A percentile compares a stretch with the other conserved stretches of the same genome.
Conservation (phyloP, 30 jellyfish, hydroid and myxozoan species). For the Aurelia coerulea region DNA sequence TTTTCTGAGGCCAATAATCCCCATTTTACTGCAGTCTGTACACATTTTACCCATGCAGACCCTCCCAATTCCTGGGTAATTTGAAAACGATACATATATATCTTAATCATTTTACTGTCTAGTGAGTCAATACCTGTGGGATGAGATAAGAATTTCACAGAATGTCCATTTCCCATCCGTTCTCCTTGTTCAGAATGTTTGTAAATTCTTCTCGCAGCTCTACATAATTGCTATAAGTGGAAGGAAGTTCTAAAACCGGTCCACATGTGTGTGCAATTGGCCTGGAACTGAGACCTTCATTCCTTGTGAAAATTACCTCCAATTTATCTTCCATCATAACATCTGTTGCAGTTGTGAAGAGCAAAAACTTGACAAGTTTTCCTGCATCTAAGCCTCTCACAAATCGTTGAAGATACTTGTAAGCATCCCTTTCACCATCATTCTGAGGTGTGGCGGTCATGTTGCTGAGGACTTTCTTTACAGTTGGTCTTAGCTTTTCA, state of each 20-base stretch:
- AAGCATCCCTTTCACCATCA: conserved; percentile 2
- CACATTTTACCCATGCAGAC: too few relatives aligned
- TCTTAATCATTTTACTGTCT: background rate
- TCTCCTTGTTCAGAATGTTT: conserved; percentile 31
- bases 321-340: conserved; percentile 8
- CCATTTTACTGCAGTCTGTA: too few relatives aligned
- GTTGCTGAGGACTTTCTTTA: conserved; percentile 27
- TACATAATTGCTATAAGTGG: conserved; percentile 5
- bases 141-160: background rate
- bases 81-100: background rate
- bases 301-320: background rate
- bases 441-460: conserved; percentile 34
- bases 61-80: too few relatives aligned
- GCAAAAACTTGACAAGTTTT: conserved; percentile 10
- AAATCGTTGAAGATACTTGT: conserved; percentile 3
- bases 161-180: conserved; percentile 37
- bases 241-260: conserved; percentile 31
- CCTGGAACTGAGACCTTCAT: conserved; percentile 9
- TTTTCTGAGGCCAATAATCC: too few relatives aligned
- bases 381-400: background rate
- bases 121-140: background rate
- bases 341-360: conserved; percentile 34
- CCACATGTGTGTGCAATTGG: conserved; percentile 50
- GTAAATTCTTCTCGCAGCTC: conserved; percentile 18
- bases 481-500: conserved; percentile 24